phyloP scores from a whole-genome alignment of 2,113 vertebrate genomes.

The Numida meleagris region DNA sequence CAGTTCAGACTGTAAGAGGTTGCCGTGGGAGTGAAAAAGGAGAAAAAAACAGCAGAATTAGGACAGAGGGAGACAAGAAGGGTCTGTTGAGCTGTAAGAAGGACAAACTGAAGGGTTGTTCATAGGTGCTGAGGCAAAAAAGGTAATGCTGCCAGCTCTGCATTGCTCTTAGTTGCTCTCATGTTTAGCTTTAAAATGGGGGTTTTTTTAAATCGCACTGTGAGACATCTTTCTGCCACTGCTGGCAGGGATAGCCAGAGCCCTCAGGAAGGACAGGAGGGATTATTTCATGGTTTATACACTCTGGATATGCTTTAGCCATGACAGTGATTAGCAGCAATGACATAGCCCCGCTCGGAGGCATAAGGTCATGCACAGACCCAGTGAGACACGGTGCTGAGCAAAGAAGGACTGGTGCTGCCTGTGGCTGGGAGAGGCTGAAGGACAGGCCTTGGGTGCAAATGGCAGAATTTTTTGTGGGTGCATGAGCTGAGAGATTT shows the following conservation, averaged over 20 bases:
- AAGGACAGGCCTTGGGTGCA: background rate
- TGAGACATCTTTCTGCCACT: background rate
- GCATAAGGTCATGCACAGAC: background rate
- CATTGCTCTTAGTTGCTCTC: background rate
- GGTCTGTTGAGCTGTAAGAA: background rate
- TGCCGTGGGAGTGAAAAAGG: background rate
- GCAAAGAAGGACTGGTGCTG: rapidly evolving
- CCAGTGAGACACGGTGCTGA: rapidly evolving
- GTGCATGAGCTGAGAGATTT: background rate
- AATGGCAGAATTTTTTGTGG: background rate
- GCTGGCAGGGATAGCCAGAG: background rate
- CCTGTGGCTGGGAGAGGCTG: rapidly evolving
- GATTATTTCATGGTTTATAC: background rate
- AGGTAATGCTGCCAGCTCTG: background rate
- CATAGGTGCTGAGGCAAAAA: background rate
- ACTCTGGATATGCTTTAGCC: conserved; percentile 26
- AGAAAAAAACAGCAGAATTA: background rate
- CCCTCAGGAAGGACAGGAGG: background rate
- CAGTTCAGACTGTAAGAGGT: background rate
- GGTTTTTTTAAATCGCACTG: background rate
- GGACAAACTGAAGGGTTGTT: background rate
- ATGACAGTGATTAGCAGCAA: background rate
- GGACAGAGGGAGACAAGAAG: background rate
- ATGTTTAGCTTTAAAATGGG: background rate
- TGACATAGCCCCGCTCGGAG: background rate